Evolutionary conservation across 37 sponge, comb jelly and placozoan genomes (phyloP).

Genomic region (Chondrosia reniformis): DNA sequence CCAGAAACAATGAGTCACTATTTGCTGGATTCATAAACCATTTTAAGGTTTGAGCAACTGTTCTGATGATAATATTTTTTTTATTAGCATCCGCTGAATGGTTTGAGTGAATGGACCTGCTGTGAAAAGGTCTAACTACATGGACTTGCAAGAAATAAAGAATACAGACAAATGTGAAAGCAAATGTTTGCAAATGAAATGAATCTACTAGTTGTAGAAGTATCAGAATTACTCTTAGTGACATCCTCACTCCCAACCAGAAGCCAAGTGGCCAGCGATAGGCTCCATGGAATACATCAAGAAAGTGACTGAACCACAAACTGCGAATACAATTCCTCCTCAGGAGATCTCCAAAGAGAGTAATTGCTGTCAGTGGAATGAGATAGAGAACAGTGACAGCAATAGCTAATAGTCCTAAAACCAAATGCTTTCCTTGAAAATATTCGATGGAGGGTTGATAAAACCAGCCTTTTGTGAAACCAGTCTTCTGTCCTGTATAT

Average conservation of each 20-base stretch:
- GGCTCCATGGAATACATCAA: constrained; percentile 11
- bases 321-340: not conserved
- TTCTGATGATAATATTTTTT: not conserved
- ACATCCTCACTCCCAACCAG: constrained; percentile 2
- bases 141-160: not conserved
- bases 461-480: not conserved
- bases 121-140: not conserved
- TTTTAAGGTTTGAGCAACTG: no score
- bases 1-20: not conserved
- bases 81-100: not conserved
- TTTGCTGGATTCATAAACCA: not conserved
- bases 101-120: not conserved
- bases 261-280: constrained; percentile 4
- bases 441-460: not conserved
- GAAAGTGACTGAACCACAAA: not conserved
- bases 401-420: not conserved
- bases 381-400: not conserved
- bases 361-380: not conserved
- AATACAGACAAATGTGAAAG: not conserved
- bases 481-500: no score
- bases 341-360: not conserved
- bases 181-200: not conserved
- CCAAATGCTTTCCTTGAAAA: constrained; percentile 1
- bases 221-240: not conserved
- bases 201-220: not conserved